Percentiles rank a stretch among this genome's conserved stretches.
phyloP scores from a whole-genome alignment of 2,797 vertebrate species.

The Nasua narica region DNA sequence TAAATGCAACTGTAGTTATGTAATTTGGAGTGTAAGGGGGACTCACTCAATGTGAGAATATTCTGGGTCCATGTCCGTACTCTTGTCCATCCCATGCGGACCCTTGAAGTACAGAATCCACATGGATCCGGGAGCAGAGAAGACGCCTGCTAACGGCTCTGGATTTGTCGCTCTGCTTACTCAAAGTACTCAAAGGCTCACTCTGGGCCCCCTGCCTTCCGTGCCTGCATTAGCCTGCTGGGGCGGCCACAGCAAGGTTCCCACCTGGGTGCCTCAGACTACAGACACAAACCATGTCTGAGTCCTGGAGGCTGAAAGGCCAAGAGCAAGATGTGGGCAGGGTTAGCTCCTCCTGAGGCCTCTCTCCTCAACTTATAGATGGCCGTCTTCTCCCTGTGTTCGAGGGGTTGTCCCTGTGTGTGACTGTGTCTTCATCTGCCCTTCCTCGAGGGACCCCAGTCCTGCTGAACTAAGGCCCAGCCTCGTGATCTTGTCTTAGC shows the following conservation, averaged over 20 bases:
- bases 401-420: neutral
- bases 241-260: neutral
- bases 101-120: neutral
- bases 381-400: neutral
- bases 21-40: neutral
- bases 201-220: too few species aligned
- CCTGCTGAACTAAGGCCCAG: too few species aligned
- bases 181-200: accelerated
- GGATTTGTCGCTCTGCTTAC: neutral
- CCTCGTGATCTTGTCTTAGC: neutral
- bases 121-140: neutral
- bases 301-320: neutral
- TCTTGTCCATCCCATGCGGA: accelerated
- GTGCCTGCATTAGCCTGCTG: neutral
- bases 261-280: neutral
- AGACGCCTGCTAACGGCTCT: accelerated
- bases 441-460: neutral
- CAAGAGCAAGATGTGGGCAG: neutral
- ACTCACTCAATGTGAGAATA: neutral
- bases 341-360: neutral
- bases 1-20: neutral
- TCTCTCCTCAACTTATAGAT: neutral
- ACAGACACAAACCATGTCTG: neutral
- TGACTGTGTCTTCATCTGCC: neutral
- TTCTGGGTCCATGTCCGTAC: neutral